Base-by-base conservation (phyloP, 2,888 invertebrate genomes). In the Drosophila prolongata region DNA sequence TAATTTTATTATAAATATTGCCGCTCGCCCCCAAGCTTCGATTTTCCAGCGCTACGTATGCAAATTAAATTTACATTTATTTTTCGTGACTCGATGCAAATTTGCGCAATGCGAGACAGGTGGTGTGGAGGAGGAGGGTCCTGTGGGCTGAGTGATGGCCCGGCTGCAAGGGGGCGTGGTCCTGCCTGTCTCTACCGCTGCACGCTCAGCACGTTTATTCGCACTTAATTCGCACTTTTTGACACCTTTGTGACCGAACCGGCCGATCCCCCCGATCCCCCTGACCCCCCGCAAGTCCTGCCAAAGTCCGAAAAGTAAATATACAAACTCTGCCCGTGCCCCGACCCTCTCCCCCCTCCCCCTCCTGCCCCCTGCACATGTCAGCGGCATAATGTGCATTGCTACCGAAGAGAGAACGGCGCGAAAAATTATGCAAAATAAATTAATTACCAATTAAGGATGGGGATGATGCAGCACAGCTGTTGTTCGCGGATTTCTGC, bases 391-490 rank as follows among this genome's bases (percentile, higher is more conserved):
- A 86, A 87, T 84, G 78, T 78, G 76, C 78, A 69, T 35, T 56
- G 76, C 47, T 5, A 27, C 30, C n/a, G 5, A 37, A 19, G 57
- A 52, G 57, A 40, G 27, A 30, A 30, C 13, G 61, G 66, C 74
- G 66, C 80, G 75, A 77, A 79, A 89, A 86, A 89, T 89, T 87
- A 90, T 90, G 90, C 89, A 91, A 91, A 90, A 90, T 90, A 90
- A 91, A 91, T 91, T 91, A 91, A 91, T 91, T 91, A 90, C 90
- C 91, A 91, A 91, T 91, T 91, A 91, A 64, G 87, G 78, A 68
- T 16, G 46, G 30, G 30, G 52, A 37, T 19, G 54, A 46, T 24
- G 44, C 49, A 44, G 47, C 49, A 77, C 89, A 87, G 84, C 83
- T 87, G 88, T 86, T 86, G 84, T 69, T 30, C 78, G 65, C 76